Percentiles rank a stretch among this genome's conserved stretches.
These are phyloP conservation scores for Punctoribates punctum DNA, from an alignment of 2,888 invertebrate genomes.

Conservation along the genomic window DNA sequence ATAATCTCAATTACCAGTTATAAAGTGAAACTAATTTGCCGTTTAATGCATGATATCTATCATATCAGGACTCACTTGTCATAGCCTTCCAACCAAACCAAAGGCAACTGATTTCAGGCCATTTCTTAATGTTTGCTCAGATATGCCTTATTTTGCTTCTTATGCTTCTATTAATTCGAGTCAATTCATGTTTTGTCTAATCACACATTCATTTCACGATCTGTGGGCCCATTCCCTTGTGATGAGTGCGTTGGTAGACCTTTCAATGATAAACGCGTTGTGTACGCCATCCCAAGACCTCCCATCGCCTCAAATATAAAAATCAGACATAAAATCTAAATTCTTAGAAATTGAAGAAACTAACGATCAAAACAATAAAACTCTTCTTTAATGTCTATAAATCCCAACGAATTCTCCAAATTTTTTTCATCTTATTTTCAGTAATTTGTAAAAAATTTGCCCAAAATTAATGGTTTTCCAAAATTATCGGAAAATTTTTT, in stretches of 20 bases:
- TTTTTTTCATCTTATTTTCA: not conserved
- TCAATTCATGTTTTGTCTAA: conserved; percentile 33
- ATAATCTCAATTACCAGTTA: conserved; percentile 39
- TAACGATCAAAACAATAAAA: conserved; percentile 21
- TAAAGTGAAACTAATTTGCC: conserved; percentile 39
- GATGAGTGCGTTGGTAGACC: conserved; percentile 27
- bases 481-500: not conserved
- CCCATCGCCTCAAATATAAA: conserved; percentile 31
- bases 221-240: conserved; percentile 17
- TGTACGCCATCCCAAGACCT: not conserved
- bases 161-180: conserved; percentile 1
- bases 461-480: not conserved
- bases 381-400: not conserved
- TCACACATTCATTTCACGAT: conserved; percentile 35
- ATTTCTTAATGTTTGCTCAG: not conserved
- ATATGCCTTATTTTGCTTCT: not conserved
- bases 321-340: conserved; percentile 31
- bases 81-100: not conserved
- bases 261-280: conserved; percentile 14
- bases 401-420: not conserved
- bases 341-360: not conserved
- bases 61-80: conserved; percentile 29
- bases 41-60: conserved; percentile 31
- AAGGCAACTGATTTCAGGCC: not conserved
- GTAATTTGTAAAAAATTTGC: not conserved